These are phyloP conservation scores for Enteromius treurensis DNA, from an alignment of 2,797 vertebrate species.

Conservation along the genomic window DNA sequence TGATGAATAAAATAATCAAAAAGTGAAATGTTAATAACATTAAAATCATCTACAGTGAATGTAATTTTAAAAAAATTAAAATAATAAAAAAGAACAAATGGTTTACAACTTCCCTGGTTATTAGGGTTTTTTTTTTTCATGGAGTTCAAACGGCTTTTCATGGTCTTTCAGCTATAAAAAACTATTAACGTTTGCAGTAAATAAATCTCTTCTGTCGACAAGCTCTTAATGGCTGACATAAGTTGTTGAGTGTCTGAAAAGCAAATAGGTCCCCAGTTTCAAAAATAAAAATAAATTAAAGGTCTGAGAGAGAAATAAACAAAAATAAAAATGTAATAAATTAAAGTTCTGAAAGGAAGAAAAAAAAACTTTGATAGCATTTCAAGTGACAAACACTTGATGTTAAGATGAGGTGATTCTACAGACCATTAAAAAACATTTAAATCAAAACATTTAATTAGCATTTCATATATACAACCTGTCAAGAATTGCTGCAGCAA, in stretches of 20 bases:
- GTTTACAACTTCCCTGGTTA: not conserved
- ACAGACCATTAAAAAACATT: not conserved
- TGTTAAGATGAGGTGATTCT: not conserved
- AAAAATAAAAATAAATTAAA: not conserved
- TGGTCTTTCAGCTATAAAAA: not conserved
- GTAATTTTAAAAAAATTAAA: too few species aligned
- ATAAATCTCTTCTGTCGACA: conserved; percentile 3
- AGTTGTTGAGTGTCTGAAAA: not conserved
- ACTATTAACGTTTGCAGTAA: not conserved
- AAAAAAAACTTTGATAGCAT: not conserved
- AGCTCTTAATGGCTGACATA: not conserved
- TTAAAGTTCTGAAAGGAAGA: not conserved
- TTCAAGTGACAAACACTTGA: not conserved
- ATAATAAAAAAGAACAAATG: not conserved
- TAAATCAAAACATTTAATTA: not conserved
- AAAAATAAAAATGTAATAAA: not conserved
- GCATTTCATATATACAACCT: conserved; percentile 27
- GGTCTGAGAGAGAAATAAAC: too few species aligned
- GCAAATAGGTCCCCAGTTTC: not conserved
- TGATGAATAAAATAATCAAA: not conserved
- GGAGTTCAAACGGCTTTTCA: not conserved
- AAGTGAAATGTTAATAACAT: not conserved
- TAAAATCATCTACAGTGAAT: not conserved
- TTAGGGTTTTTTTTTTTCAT: not conserved
- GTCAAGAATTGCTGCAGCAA: not conserved